Evolutionary conservation across 2,113 vertebrate species (phyloP).

Genomic region (Athene cunicularia): DNA sequence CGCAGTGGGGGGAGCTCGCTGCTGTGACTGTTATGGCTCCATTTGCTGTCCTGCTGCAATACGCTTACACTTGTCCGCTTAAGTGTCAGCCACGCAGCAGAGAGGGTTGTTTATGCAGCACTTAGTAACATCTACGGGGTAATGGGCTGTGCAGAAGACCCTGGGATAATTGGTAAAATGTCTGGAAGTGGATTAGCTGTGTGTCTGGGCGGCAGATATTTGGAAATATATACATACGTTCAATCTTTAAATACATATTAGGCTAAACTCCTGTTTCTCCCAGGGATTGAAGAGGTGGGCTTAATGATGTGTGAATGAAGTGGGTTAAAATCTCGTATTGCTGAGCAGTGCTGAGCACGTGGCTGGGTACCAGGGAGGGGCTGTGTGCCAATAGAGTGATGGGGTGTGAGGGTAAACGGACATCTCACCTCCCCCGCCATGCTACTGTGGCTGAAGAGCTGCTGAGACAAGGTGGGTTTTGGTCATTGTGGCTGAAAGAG

Average conservation of each 20-base stretch:
- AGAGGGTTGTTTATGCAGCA: constrained; percentile 36
- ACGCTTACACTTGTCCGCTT: constrained; percentile 1
- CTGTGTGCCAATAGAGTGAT: not conserved
- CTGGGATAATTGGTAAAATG: constrained; percentile 37
- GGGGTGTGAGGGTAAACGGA: too few relatives aligned
- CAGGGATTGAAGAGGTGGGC: not conserved
- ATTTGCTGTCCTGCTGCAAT: constrained; percentile 53
- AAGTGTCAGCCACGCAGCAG: constrained; percentile 54
- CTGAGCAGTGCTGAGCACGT: accelerated
- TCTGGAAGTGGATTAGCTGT: constrained; percentile 26
- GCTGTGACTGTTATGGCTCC: constrained; percentile 2
- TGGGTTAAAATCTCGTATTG: accelerated
- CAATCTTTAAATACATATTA: constrained; percentile 51
- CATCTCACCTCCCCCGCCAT: accelerated
- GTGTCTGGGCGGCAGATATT: not conserved
- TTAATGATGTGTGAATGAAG: not conserved
- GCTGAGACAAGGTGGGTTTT: not conserved
- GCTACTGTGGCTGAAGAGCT: not conserved
- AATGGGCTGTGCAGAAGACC: constrained; percentile 43
- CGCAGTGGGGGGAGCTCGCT: not conserved
- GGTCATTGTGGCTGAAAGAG: not conserved
- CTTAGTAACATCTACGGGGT: constrained; percentile 50
- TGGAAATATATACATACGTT: not conserved
- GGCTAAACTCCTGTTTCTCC: not conserved
- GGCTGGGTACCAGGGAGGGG: not conserved